Conservation (phyloP, 2,113 vertebrate species). For the Opisthocomus hoazin region DNA sequence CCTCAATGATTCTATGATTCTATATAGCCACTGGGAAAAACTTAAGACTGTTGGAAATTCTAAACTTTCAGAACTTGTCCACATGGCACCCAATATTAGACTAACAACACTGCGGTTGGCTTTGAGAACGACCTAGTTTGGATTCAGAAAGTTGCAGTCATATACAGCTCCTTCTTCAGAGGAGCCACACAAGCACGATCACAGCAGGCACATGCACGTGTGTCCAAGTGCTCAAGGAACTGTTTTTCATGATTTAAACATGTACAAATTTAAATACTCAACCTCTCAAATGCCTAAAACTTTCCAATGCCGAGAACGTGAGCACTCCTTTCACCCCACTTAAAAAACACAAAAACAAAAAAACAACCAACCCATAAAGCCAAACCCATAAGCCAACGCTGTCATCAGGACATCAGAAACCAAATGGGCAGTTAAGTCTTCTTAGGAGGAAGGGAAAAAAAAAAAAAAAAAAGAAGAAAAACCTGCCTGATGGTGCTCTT, state of each 20-base stretch:
- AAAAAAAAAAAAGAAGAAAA: not conserved
- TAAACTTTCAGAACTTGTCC: not conserved
- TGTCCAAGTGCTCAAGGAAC: not conserved
- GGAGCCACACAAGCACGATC: not conserved
- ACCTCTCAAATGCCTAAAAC: not conserved
- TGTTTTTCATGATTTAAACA: not conserved
- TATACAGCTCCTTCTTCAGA: not conserved
- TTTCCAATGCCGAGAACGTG: not conserved
- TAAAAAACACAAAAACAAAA: not conserved
- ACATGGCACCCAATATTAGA: not conserved
- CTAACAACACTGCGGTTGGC: not conserved
- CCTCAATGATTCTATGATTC: not conserved
- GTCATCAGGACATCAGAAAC: not conserved
- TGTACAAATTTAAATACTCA: not conserved
- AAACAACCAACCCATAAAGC: not conserved
- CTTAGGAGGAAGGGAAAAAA: rapidly evolving
- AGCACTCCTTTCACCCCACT: not conserved
- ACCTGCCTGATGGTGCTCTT: not conserved
- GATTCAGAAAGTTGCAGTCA: not conserved
- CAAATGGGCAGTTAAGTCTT: not conserved
- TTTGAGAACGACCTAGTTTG: not conserved
- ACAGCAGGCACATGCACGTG: rapidly evolving
- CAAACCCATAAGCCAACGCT: not conserved
- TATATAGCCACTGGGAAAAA: not conserved
- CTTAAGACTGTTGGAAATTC: not conserved